Evolutionary conservation across 2,888 invertebrate genomes (phyloP).

Genomic region (Danaus chrysippus): DNA sequence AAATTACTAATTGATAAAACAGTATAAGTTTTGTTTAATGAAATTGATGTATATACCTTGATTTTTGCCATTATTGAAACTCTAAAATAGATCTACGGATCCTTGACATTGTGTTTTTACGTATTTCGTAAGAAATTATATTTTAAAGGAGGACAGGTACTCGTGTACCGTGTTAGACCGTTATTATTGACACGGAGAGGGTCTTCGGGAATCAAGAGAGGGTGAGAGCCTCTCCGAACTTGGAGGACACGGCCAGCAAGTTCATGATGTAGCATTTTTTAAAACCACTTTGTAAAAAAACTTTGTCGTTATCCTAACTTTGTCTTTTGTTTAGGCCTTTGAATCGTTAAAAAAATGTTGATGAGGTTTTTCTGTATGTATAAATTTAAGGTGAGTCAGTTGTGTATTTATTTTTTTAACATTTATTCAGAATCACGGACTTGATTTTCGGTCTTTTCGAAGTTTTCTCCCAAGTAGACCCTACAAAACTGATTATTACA

Average conservation of each 20-base stretch:
- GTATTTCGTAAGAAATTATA: slow-evolving; percentile 8
- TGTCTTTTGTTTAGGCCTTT: slow-evolving; percentile 12
- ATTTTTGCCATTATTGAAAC: no score
- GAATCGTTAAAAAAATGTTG: slow-evolving; percentile 4
- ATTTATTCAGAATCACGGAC: no score
- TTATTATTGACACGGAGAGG: slow-evolving; percentile 40
- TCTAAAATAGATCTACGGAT: no score
- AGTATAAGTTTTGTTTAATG: no score
- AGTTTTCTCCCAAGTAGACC: no score
- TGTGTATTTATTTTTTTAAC: no score
- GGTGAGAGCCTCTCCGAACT: slow-evolving; percentile 25
- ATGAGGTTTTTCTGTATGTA: background rate
- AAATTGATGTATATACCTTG: no score
- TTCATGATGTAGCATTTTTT: slow-evolving; percentile 36
- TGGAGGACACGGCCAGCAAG: slow-evolving; percentile 31
- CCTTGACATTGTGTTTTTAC: no score
- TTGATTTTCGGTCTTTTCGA: no score
- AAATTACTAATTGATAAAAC: no score
- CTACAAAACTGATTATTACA: no score
- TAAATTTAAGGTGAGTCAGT: background rate
- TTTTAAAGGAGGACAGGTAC: slow-evolving; percentile 30
- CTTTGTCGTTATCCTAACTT: slow-evolving; percentile 21
- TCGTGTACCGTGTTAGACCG: slow-evolving; percentile 32
- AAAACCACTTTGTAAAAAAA: slow-evolving; percentile 26
- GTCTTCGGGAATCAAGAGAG: slow-evolving; percentile 35